Evolutionary conservation across 2,797 vertebrate genomes (phyloP), one percentile per base, ranked within the genome.

Genomic region (Tamandua tetradactyla): DNA sequence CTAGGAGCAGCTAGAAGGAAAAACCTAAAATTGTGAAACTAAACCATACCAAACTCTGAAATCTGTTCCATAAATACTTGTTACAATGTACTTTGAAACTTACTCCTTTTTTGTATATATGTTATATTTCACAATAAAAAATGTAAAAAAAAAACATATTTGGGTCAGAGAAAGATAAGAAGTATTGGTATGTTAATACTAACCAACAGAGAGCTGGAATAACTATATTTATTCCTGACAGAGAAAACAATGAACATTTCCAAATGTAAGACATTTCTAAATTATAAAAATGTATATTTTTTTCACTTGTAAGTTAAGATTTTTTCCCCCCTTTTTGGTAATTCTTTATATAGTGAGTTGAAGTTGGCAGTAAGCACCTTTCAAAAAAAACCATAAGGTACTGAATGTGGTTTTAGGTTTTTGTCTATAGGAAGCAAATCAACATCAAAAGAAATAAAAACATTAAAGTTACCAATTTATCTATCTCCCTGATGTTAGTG

Each of bases 401-500:
- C 17, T 78, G 22, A 62, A 81, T 42, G 15, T 7, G 59, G 42
- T 52, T 90, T 86, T 62, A 83, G 47, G 2, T 57, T 92, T 79
- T 90, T 92, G 83, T 40, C 57, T 71, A 62, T 1, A 76, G 18
- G 22, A 83, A 89, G 69, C 92, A 75, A 84, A 79, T 89, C 57
- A 87, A 87, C 5, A 85, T 86, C 11, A 95, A 89, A 94, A 86
- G 68, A 72, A 91, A 92, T 27, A 91, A 47, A 82, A 93, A 71
- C 4, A 92, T 1, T 94, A 14, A 47, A 32, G 68, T 62, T 86
- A 89, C 17, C 42, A 92, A 64, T 44, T n/a, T 59, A 72, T 78
- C 25, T 5, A 81, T 8, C 10, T 94, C 17, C 61, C 71, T 37
- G 47, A 74, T 61, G 75, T 57, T 71, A 91, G 44, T 52, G 25